Base-by-base conservation (phyloP, 2,113 vertebrate genomes). In the Cottus gobio region DNA sequence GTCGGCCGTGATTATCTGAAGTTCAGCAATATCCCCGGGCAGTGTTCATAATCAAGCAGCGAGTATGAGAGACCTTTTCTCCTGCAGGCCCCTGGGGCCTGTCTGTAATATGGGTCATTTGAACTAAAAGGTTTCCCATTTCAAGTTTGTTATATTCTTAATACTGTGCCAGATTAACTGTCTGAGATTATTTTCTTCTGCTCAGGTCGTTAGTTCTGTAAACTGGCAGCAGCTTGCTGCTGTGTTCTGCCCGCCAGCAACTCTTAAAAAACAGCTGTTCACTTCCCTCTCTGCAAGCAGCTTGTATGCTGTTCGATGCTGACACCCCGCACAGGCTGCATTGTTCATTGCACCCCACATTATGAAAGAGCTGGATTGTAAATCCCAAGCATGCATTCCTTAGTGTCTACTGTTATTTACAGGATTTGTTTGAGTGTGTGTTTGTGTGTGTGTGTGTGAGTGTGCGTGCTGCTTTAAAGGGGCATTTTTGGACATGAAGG, bases 11-110 rank as follows among this genome's bases (percentile, higher is more conserved):
- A 87, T 88, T 83, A 80, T 77, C 37, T 88, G 71, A 85, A 88
- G 86, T 90, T 90, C 83, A 85, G 69, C 75, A 79, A 80, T 80
- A 80, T 88, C 87, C 82, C 58, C 24, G 36, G 82, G 82, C 87
- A 22, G 44, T 10, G 18, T 81, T 83, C 75, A 75, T 83, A 74
- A 84, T 80, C 80, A 80, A 85, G 81, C 75, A 75, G 83, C 12
- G 24, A 34, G 63, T 77, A 77, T 24, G 57, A 80, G 68, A 77
- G 77, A 84, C 83, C 77, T 78, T 78, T 72, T 80, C 83, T 83
- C 58, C 68, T 36, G 36, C 54, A 56, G 81, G 15, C 34, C 84
- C 72, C 57, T 16, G 30, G 39, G 77, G 86, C 70, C 57, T 34
- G 57, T 31, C 57, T 73, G 60, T 78, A 82, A 73, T 71, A 64